phyloP scores from a whole-genome alignment of 2,797 vertebrate genomes.

The Arctocebus calabarensis region DNA sequence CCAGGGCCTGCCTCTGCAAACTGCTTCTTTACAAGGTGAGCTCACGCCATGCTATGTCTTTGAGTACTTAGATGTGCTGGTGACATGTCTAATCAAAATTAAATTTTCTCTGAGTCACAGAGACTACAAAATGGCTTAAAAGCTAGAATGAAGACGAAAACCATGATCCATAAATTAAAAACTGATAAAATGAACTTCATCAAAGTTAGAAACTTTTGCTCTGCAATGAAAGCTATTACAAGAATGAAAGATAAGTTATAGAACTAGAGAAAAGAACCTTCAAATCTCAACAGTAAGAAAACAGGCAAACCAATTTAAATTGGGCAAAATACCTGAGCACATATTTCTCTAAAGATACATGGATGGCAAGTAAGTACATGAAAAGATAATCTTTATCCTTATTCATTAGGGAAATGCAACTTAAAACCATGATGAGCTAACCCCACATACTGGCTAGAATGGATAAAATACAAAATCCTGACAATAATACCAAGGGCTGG shows the following conservation, averaged over 20 bases:
- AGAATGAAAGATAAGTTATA: neutral
- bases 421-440: neutral
- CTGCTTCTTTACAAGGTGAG: neutral
- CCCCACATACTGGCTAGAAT: neutral
- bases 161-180: neutral
- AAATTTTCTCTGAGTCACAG: neutral
- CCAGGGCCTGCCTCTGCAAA: neutral
- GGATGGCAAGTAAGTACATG: neutral
- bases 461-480: neutral
- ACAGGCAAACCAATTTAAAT: neutral
- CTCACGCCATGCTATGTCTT: neutral
- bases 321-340: neutral
- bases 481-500: neutral
- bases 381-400: neutral
- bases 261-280: neutral
- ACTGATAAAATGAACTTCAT: neutral
- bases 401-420: neutral
- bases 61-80: neutral
- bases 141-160: neutral
- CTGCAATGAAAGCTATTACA: neutral
- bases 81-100: neutral
- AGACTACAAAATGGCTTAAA: neutral
- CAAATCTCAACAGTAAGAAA: neutral
- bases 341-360: neutral
- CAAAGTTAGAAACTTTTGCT: neutral